Evolutionary conservation across 2,888 invertebrate genomes (phyloP), one percentile per base, ranked within the genome.

Genomic region (Dexiosoma caninum): DNA sequence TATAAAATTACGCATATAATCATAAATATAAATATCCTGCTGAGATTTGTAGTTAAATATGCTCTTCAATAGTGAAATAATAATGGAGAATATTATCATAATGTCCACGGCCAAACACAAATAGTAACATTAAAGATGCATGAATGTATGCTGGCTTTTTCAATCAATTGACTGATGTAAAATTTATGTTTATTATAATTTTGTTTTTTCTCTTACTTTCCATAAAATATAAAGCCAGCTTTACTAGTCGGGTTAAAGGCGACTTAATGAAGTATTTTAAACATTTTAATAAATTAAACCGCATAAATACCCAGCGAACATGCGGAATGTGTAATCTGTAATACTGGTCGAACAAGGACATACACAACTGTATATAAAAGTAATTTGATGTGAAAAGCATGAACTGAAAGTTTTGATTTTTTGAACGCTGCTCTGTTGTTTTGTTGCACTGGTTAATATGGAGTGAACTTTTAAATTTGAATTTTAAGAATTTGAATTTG

Each of bases 241-340:
- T 60, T 40, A 23, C 27, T 16, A 44, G n/a, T 60, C 30, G 42
- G 60, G 59, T 46, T 44, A 53, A 44, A 53, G 60, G 42, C 44
- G 27, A 60, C 32, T 69, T 69, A 76, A 76, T 69, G 27, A 69
- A 76, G 69, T 35, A 53, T 53, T 76, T 60, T 60, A 23, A 60
- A 53, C 14, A 42, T 49, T 49, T 49, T 42, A 62, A 62, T 62
- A 30, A 53, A 57, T 53, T 32, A 6, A 21, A 42, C 6, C 19
- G 51, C 6, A 27, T 27, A 5, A 27, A 27, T 27, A 27, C 27
- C 27, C 27, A 27, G 27, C 3, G 27, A 27, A 27, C n/a, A n/a
- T n/a, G n/a, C n/a, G n/a, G n/a, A n/a, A n/a, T n/a, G n/a, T n/a
- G n/a, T n/a, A n/a, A n/a, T n/a, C n/a, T n/a, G n/a, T n/a, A n/a